phyloP scores from a whole-genome alignment of 2,113 vertebrate genomes.

The Thinocorus orbignyianus region DNA sequence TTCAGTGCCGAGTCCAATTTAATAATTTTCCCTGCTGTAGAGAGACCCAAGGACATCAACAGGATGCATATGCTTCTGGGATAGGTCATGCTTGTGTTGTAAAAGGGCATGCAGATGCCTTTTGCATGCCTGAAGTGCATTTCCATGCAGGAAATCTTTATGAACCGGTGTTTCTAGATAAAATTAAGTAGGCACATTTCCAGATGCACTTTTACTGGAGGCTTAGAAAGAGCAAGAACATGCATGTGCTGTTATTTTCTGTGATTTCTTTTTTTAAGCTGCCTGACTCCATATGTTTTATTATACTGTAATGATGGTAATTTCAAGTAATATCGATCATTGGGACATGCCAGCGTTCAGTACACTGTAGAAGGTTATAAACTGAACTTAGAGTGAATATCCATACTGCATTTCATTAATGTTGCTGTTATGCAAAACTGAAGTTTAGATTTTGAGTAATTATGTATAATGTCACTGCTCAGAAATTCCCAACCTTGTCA shows the following conservation, averaged over 20 bases:
- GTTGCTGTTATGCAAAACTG: not conserved
- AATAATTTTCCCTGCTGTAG: not conserved
- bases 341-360: not conserved
- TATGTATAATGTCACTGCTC: not conserved
- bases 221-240: not conserved
- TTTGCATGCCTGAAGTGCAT: not conserved
- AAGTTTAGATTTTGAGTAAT: not conserved
- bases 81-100: not conserved
- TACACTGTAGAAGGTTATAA: not conserved
- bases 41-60: constrained; percentile 1
- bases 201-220: not conserved
- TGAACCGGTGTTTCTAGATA: not conserved
- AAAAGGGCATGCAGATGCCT: not conserved
- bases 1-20: not conserved
- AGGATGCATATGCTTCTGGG: constrained; percentile 14
- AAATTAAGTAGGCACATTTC: constrained; percentile 1
- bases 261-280: not conserved
- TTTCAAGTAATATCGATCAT: not conserved
- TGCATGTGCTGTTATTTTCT: not conserved
- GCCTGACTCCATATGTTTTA: not conserved
- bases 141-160: constrained; percentile 10
- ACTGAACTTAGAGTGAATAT: not conserved
- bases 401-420: not conserved
- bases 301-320: not conserved
- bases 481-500: not conserved